Evolutionary conservation across 2,113 vertebrate genomes (phyloP).

Genomic region (Misgurnus mizolepis): DNA sequence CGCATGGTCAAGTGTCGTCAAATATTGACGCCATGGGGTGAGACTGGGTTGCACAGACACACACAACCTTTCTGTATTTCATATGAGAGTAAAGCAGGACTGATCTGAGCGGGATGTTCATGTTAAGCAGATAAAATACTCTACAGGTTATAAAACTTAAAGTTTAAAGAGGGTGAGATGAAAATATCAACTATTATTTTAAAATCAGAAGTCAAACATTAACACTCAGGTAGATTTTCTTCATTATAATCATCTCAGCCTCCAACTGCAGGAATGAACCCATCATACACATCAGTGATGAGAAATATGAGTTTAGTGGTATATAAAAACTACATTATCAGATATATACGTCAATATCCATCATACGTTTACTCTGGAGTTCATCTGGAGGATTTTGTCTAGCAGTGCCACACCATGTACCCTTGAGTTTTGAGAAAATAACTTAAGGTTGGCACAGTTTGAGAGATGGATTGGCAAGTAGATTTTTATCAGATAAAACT

Average conservation of each 20-base stretch:
- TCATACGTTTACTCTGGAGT: neutral
- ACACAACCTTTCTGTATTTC: conserved; percentile 61
- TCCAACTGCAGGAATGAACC: conserved; percentile 83
- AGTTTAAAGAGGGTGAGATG: neutral
- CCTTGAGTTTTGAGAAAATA: no score
- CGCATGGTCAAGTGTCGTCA: no score
- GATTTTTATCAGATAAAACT: neutral
- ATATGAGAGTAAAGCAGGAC: conserved; percentile 44
- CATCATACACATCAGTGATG: conserved; percentile 61
- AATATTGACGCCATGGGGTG: no score
- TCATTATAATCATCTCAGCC: conserved; percentile 68
- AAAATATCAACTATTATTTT: neutral
- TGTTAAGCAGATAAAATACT: conserved; percentile 69
- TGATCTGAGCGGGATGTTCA: conserved; percentile 57
- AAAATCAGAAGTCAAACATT: neutral
- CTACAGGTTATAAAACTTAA: conserved; percentile 57
- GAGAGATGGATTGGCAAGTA: neutral
- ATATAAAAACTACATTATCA: conserved; percentile 52
- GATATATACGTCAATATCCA: neutral
- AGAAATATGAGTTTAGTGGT: conserved; percentile 72
- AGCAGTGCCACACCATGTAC: no score
- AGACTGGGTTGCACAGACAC: no score
- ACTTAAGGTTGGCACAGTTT: neutral
- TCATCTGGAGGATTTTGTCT: neutral
- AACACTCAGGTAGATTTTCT: neutral